Conservation (phyloP, 2,888 invertebrate genomes). For the Dioctria rufipes region DNA sequence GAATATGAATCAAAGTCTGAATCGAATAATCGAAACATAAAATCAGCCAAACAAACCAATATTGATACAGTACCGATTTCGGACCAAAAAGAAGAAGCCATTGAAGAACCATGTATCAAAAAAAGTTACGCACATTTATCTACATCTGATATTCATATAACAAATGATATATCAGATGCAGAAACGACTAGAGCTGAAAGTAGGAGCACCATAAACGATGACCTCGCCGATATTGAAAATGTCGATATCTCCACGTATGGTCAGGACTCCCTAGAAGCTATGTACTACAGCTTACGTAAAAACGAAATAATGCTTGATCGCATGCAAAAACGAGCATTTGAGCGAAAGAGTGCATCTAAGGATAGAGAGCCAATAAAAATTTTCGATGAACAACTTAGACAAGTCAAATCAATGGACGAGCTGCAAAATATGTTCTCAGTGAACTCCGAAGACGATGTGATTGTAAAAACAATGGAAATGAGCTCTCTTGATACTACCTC, state of each 20-base stretch:
- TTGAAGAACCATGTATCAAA: slow-evolving; percentile 30
- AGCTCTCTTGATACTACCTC: not conserved
- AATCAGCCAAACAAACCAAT: no score
- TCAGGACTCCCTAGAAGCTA: slow-evolving; percentile 62
- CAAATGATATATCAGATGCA: slow-evolving; percentile 58
- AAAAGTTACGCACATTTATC: not conserved
- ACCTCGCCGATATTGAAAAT: slow-evolving; percentile 60
- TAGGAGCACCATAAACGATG: slow-evolving; percentile 58
- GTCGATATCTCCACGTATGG: slow-evolving; percentile 60
- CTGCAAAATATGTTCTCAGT: slow-evolving; percentile 61
- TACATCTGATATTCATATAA: slow-evolving; percentile 41
- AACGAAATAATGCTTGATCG: slow-evolving; percentile 65
- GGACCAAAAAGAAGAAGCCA: not conserved
- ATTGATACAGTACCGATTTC: not conserved
- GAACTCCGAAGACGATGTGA: slow-evolving; percentile 64
- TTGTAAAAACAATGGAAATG: slow-evolving; percentile 58
- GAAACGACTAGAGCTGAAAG: slow-evolving; percentile 59
- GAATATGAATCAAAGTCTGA: no score
- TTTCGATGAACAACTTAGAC: slow-evolving; percentile 62
- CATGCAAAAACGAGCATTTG: slow-evolving; percentile 64
- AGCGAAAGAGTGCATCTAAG: slow-evolving; percentile 58
- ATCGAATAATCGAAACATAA: no score
- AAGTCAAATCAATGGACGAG: slow-evolving; percentile 62
- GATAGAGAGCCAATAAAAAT: slow-evolving; percentile 55
- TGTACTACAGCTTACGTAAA: slow-evolving; percentile 64